Evolutionary conservation across 2,113 vertebrate species (phyloP).

Genomic region (Hippocampus comes): DNA sequence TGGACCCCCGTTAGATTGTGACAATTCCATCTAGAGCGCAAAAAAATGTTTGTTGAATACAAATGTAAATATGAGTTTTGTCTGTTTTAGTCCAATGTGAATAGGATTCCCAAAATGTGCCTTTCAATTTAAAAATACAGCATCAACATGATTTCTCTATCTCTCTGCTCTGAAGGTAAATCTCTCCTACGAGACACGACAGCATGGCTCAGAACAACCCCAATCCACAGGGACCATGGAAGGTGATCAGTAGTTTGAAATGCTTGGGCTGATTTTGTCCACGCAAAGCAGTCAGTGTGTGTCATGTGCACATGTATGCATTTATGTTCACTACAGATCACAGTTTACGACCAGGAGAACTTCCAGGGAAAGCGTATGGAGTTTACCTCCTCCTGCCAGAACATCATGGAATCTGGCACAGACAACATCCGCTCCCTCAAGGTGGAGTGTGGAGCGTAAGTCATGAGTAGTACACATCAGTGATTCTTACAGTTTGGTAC

Average conservation of each 20-base stretch:
- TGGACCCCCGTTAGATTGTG: not conserved
- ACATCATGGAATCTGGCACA: slow-evolving; percentile 84
- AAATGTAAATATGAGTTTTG: not conserved
- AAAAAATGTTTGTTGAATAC: not conserved
- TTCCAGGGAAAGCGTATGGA: slow-evolving; percentile 93
- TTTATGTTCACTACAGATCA: slow-evolving; percentile 76
- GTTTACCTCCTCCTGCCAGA: slow-evolving; percentile 87
- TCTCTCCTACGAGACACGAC: slow-evolving; percentile 41
- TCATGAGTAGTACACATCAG: slow-evolving; percentile 34
- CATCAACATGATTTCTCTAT: slow-evolving; percentile 3
- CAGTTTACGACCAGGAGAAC: slow-evolving; percentile 91
- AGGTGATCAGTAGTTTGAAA: slow-evolving; percentile 68
- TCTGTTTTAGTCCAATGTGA: too few species aligned
- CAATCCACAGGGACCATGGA: slow-evolving; percentile 85
- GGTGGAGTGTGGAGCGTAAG: slow-evolving; percentile 93
- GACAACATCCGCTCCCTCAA: slow-evolving; percentile 90
- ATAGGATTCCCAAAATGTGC: not conserved
- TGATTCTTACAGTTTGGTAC: too few species aligned
- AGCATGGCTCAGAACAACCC: slow-evolving; percentile 92
- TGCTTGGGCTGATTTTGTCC: slow-evolving; percentile 21
- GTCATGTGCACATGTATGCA: slow-evolving; percentile 38
- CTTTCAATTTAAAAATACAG: not conserved
- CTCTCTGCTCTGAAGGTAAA: slow-evolving; percentile 49
- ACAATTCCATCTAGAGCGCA: not conserved
- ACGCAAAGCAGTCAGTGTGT: slow-evolving; percentile 29